Evolutionary conservation across 1,140 invertebrate species (phyloP).

Genomic region (Cepaea nemoralis): DNA sequence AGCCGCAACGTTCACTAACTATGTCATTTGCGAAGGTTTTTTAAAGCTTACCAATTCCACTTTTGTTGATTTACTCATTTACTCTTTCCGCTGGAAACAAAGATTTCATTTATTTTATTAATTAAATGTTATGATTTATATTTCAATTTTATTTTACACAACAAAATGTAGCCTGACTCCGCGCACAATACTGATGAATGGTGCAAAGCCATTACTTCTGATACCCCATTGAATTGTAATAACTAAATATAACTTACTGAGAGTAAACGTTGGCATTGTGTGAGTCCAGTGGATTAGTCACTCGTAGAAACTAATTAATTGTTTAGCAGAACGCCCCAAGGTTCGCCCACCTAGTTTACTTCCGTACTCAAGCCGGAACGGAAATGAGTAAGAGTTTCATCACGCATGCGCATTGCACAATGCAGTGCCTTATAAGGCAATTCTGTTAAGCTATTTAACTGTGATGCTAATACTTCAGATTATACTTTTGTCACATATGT

Average conservation of each 20-base stretch:
- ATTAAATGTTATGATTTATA: too few species aligned
- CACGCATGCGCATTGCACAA: conserved; percentile 20
- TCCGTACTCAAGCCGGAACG: conserved; percentile 35
- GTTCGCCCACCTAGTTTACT: conserved; percentile 17
- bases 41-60: too few species aligned
- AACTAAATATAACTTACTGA: conserved; percentile 26
- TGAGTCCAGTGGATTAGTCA: not conserved
- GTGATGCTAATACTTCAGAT: not conserved
- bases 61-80: too few species aligned
- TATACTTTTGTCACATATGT: not conserved
- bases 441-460: not conserved
- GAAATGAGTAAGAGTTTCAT: conserved; percentile 24
- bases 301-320: not conserved
- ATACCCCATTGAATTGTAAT: too few species aligned
- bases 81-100: too few species aligned
- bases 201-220: too few species aligned
- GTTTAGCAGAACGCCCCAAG: not conserved
- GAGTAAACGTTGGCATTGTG: conserved; percentile 31
- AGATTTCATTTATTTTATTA: too few species aligned
- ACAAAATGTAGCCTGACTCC: too few species aligned
- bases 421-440: conserved; percentile 27
- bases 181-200: too few species aligned
- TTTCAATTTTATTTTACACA: too few species aligned
- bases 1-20: too few species aligned
- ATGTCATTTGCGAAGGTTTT: too few species aligned